phyloP scores from a whole-genome alignment of 2,113 vertebrate genomes.

The Neotragus pygmaeus region DNA sequence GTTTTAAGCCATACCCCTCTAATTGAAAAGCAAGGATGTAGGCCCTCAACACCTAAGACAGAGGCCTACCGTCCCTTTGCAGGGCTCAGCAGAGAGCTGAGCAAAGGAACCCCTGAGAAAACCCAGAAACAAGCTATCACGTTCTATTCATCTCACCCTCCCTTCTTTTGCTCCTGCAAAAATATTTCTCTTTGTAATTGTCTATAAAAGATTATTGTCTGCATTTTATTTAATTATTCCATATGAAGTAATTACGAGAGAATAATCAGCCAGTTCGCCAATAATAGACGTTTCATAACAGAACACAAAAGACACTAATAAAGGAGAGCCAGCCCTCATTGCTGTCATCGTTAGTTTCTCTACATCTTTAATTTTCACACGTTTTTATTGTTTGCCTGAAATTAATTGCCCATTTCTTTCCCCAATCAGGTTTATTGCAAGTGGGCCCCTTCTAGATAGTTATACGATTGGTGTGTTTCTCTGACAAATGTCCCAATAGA shows the following conservation, averaged over 20 bases:
- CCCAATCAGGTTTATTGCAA: constrained; percentile 56
- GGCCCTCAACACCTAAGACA: not conserved
- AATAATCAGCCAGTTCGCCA: constrained; percentile 69
- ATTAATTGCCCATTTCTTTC: constrained; percentile 67
- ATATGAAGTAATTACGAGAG: constrained; percentile 79
- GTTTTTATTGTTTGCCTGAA: constrained; percentile 74
- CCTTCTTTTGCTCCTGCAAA: constrained; percentile 57
- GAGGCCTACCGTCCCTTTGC: too few species aligned
- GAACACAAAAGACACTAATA: constrained; percentile 76
- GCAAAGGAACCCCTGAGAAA: not conserved
- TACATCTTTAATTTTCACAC: constrained; percentile 68
- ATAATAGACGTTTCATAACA: constrained; percentile 73
- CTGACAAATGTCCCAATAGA: constrained; percentile 36
- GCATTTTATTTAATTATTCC: constrained; percentile 81
- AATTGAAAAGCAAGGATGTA: not conserved
- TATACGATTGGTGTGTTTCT: constrained; percentile 44
- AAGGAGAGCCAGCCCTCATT: constrained; percentile 62
- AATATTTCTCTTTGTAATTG: constrained; percentile 72
- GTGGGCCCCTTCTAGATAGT: constrained; percentile 38
- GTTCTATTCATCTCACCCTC: not conserved
- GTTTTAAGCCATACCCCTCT: not conserved
- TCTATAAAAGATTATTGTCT: constrained; percentile 81
- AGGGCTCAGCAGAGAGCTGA: not conserved
- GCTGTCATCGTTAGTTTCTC: constrained; percentile 64
- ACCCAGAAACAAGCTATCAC: not conserved